A percentile compares a stretch with the other conserved stretches of the same genome.
Conservation (phyloP, 2,113 vertebrate genomes). For the Tragulus kanchil region DNA sequence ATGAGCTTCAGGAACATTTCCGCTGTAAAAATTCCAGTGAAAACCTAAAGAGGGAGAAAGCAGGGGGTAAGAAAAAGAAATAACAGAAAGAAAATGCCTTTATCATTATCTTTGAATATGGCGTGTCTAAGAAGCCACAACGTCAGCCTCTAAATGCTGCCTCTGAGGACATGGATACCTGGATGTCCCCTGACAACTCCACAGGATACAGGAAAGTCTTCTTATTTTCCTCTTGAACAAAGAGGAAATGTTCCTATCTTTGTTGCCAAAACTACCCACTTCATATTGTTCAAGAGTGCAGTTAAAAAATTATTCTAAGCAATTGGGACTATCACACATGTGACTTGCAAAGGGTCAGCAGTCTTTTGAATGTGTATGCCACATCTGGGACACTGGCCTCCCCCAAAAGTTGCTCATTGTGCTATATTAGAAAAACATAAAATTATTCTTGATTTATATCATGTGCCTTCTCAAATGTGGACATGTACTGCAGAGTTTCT, state of each 20-base stretch:
- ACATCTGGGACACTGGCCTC: background rate
- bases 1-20: constrained; percentile 99
- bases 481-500: background rate
- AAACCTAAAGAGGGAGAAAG: constrained; percentile 90
- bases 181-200: background rate
- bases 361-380: background rate
- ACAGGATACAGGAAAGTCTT: background rate
- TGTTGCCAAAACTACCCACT: background rate
- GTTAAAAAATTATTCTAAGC: background rate
- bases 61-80: constrained; percentile 62
- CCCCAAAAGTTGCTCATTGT: background rate
- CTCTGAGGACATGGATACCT: background rate
- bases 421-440: background rate
- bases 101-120: background rate
- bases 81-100: constrained; percentile 12
- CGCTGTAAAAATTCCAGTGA: constrained; percentile 98
- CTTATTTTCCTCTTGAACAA: background rate
- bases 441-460: constrained; percentile 40
- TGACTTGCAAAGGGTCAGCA: background rate
- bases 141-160: background rate
- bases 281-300: background rate
- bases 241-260: background rate
- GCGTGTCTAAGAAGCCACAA: background rate
- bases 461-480: background rate
- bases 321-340: background rate